These are phyloP conservation scores for Troides oblongomaculatus DNA, from an alignment of 2,888 invertebrate genomes.

Conservation along the genomic window DNA sequence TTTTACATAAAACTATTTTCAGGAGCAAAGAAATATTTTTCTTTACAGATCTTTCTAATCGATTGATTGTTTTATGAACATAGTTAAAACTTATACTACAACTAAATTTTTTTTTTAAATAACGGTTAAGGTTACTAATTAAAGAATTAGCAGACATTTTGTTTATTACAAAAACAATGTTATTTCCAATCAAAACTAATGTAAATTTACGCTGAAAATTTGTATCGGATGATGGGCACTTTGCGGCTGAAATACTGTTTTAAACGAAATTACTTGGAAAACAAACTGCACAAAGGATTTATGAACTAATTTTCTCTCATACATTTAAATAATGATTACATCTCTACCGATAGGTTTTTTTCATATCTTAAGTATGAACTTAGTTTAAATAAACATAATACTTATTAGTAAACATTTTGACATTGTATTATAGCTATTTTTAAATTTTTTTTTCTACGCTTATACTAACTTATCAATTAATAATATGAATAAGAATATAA, in stretches of 20 bases:
- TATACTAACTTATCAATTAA: no score
- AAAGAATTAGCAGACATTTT: neutral
- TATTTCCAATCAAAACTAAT: neutral
- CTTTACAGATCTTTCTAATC: neutral
- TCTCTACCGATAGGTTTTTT: no score
- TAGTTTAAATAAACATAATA: no score
- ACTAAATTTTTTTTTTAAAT: neutral
- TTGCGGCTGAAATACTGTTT: neutral
- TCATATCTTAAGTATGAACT: no score
- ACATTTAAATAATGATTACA: neutral
- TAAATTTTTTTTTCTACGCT: no score
- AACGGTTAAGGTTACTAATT: neutral
- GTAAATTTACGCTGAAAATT: neutral
- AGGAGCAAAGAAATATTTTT: neutral
- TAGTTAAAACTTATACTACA: neutral
- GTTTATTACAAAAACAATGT: neutral
- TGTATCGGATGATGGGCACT: neutral
- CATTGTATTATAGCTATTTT: no score
- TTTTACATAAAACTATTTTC: neutral
- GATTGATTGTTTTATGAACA: neutral
- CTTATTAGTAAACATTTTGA: no score
- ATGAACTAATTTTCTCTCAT: neutral
- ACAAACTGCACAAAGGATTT: neutral
- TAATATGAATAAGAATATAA: no score
- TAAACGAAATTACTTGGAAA: neutral